Base-by-base conservation (phyloP, 2,797 vertebrate species). In the Euthynnus affinis region DNA sequence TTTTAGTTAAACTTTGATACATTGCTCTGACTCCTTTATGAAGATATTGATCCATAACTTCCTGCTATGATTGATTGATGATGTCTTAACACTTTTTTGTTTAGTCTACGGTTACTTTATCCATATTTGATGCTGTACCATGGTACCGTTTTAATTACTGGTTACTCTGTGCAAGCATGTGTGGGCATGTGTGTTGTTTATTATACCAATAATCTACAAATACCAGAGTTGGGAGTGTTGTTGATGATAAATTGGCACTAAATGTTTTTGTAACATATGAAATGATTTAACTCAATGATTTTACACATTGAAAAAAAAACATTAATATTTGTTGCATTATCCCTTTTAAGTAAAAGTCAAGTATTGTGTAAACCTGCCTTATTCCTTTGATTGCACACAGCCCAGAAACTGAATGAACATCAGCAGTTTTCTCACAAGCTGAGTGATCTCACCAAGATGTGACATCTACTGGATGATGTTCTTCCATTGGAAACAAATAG, bases 401-500 rank as follows among this genome's bases (percentile, higher is more conserved):
- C 29, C 27, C 37, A 40, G 37, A 40, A 5, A 15, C 44, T 46
- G 44, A 46, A 15, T 58, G 17, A 74, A 61, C 18, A 42, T 62
- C 25, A 34, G 34, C 22, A 15, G 1, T 20, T 37, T 27, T 20
- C 40, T 23, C 48, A 18, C 22, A 71, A 64, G 34, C 27, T 51
- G 4, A 23, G 12, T 60, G 46, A 71, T 71, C 46, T 64, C 46
- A 37, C 40, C 65, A 5, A 40, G 44, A 71, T 52, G 62, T 68
- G 49, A 53, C 71, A 55, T 75, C 72, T 22, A 7, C 46, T 49
- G 58, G 49, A 67, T 20, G 7, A 49, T 49, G 56, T 63, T 59
- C 65, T 59, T 74, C 74, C 71, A 44, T 5, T 74, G 75, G 63
- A 81, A 87, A 74, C 62, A 66, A 84, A 82, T 68, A 60, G 57